Base-by-base conservation (phyloP, 2,888 invertebrate genomes). In the Allophyes oxyacanthae region DNA sequence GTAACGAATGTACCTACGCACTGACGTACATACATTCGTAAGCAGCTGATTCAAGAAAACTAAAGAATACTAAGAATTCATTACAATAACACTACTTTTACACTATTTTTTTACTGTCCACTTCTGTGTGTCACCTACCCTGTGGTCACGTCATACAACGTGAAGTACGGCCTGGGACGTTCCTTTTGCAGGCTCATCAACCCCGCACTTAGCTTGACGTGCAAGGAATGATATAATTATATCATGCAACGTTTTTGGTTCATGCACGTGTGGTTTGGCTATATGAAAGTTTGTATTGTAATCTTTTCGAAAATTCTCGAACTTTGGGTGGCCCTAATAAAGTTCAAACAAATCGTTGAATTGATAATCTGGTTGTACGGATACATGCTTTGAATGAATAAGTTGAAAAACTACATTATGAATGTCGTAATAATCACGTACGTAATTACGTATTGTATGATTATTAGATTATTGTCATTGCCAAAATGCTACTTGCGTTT, bases 181-280 rank as follows among this genome's bases (percentile, higher is more conserved):
- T 26, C 49, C 48, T n/a, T n/a, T n/a, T n/a, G n/a, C n/a, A n/a
- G n/a, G n/a, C n/a, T n/a, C n/a, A n/a, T n/a, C n/a, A n/a, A n/a
- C n/a, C n/a, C n/a, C n/a, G 50, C 45, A 65, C 48, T 52, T 60
- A 60, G 38, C 37, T 8, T 20, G 38, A 68, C 68, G 65, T 34
- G 67, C 57, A 45, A 20, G 44, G 71, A 68, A 72, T 72, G 62
- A 48, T 7, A n/a, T 40, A 63, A 20, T 20, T 4, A 20, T 4
- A 65, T 62, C 14, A 70, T 15, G 49, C 15, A 44, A 33, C 5
- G 20, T 43, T 63, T 54, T 20, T 34, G 26, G 11, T 48, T n/a
- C 50, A 43, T 32, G 30, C 9, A 1, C 36, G 28, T n/a, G 14
- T 33, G 26, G 58, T 56, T 46, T 32, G 49, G 55, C 58, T 55